These are phyloP conservation scores for Microcebus ravelobensis DNA, from an alignment of 2,113 vertebrate species.

Conservation along the genomic window DNA sequence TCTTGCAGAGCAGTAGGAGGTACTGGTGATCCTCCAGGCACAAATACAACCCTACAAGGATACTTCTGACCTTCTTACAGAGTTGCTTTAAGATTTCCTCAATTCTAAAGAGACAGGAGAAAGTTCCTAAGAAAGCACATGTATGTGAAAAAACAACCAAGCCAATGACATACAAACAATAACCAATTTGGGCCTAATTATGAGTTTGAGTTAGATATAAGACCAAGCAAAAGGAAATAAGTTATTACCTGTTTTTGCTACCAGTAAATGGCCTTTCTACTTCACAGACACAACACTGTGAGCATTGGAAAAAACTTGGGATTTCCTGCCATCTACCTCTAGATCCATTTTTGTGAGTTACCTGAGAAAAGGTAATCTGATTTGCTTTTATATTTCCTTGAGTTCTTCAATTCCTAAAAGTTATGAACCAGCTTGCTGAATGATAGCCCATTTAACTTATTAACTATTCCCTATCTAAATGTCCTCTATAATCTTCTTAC, in stretches of 20 bases:
- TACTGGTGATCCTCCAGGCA: not conserved
- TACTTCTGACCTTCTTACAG: not conserved
- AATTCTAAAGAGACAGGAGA: not conserved
- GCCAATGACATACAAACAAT: not conserved
- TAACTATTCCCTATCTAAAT: not conserved
- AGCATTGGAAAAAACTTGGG: not conserved
- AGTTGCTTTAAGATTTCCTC: not conserved
- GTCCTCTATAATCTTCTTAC: constrained; percentile 82
- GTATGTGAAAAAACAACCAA: not conserved
- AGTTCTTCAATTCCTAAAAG: constrained; percentile 10
- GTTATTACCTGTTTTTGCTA: not conserved
- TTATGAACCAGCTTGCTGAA: not conserved
- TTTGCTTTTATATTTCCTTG: not conserved
- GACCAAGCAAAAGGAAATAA: constrained; percentile 49
- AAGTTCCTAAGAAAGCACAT: not conserved
- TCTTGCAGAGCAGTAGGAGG: not conserved
- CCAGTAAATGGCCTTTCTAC: not conserved
- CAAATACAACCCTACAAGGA: not conserved
- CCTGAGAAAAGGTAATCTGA: not conserved
- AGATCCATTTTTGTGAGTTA: not conserved
- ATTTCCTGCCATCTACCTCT: not conserved
- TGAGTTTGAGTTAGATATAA: not conserved
- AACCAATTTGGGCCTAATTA: constrained; percentile 16
- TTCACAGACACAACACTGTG: not conserved
- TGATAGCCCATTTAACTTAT: not conserved